A percentile compares a stretch with the other conserved stretches of the same genome.
These are phyloP conservation scores for Nothoprocta perdicaria DNA, from an alignment of 2,113 vertebrate genomes.

Conservation along the genomic window DNA sequence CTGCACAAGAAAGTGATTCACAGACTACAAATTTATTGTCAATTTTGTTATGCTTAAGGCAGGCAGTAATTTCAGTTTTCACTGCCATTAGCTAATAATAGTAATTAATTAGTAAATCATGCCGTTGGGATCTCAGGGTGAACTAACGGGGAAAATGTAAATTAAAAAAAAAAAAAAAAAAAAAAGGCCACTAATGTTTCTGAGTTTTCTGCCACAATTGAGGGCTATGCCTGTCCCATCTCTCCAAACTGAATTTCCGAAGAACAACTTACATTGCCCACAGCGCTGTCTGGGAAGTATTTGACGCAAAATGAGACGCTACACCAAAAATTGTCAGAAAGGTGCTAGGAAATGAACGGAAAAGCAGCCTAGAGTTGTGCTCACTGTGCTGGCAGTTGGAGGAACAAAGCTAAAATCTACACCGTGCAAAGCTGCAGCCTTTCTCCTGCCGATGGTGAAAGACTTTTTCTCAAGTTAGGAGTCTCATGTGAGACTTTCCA, in stretches of 20 bases:
- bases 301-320: slow-evolving; percentile 55
- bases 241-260: slow-evolving; percentile 70
- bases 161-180: slow-evolving; percentile 55
- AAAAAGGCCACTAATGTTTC: slow-evolving; percentile 49
- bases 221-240: slow-evolving; percentile 60
- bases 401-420: slow-evolving; percentile 29
- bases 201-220: slow-evolving; percentile 52
- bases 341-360: slow-evolving; percentile 51
- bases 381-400: slow-evolving; percentile 51
- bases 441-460: neutral
- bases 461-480: neutral
- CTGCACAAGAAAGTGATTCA: slow-evolving; percentile 43
- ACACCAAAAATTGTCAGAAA: slow-evolving; percentile 54
- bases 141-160: slow-evolving; percentile 76
- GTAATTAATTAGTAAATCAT: slow-evolving; percentile 83
- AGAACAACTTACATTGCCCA: slow-evolving; percentile 57
- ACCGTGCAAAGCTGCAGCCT: slow-evolving; percentile 2
- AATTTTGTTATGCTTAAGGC: slow-evolving; percentile 78
- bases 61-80: slow-evolving; percentile 80
- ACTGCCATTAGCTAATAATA: slow-evolving; percentile 81
- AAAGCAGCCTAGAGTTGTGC: neutral
- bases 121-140: slow-evolving; percentile 76
- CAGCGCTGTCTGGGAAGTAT: slow-evolving; percentile 57
- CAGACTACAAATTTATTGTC: slow-evolving; percentile 69
- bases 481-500: neutral